A percentile compares a stretch with the other conserved stretches of the same genome.
Conservation (phyloP, 2,113 vertebrate species). For the Suncus etruscus region DNA sequence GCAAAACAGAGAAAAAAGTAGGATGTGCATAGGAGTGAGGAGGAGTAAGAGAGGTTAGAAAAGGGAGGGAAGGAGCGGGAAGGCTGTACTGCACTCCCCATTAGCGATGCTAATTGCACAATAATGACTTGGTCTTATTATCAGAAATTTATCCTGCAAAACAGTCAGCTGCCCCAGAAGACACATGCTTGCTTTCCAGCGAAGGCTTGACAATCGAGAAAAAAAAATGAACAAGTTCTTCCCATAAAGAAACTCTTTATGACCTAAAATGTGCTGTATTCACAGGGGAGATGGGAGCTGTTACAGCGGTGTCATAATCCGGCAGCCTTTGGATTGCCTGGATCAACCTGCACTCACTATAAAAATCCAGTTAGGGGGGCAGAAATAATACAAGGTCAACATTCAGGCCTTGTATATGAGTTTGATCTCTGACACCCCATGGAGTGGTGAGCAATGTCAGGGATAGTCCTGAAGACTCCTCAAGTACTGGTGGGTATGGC, state of each 20-base stretch:
- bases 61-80: neutral
- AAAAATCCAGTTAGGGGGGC: neutral
- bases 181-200: slow-evolving; percentile 4
- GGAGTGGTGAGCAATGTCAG: too few species aligned
- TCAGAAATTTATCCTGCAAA: slow-evolving; percentile 79
- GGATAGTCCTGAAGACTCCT: too few species aligned
- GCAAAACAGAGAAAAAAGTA: neutral
- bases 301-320: neutral
- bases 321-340: neutral
- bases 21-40: neutral
- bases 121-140: slow-evolving; percentile 77
- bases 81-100: slow-evolving; percentile 49
- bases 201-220: neutral
- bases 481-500: too few species aligned
- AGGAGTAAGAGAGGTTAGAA: neutral
- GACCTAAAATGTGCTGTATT: neutral
- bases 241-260: slow-evolving; percentile 17
- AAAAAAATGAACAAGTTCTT: slow-evolving; percentile 42
- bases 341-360: neutral
- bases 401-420: too few species aligned
- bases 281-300: neutral
- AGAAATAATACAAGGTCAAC: too few species aligned
- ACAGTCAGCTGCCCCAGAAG: slow-evolving; percentile 76
- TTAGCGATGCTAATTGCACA: slow-evolving; percentile 74
- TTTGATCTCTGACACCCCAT: too few species aligned